These are phyloP conservation scores for Verasper variegatus DNA, from an alignment of 2,113 vertebrate genomes.

Conservation along the genomic window DNA sequence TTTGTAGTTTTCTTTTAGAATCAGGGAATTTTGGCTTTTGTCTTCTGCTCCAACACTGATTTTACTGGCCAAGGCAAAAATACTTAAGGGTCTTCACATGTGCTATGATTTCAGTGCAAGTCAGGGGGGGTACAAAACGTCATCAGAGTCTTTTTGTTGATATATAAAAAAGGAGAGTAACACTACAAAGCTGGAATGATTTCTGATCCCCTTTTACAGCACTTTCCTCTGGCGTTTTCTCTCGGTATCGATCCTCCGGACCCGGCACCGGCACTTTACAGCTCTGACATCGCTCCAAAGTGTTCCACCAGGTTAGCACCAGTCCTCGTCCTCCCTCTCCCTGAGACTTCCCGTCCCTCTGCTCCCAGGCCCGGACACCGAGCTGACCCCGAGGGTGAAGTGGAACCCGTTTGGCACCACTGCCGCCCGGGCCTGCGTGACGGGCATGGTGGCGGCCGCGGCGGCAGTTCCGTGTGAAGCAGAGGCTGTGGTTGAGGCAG, in stretches of 20 bases:
- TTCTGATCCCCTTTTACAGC: constrained; percentile 56
- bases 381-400: constrained; percentile 84
- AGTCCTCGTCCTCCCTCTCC: constrained; percentile 91
- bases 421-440: constrained; percentile 81
- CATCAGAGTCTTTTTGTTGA: constrained; percentile 23
- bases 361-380: constrained; percentile 76
- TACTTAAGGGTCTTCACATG: constrained; percentile 66
- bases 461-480: constrained; percentile 77
- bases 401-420: constrained; percentile 94
- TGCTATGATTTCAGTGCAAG: constrained; percentile 73
- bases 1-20: background rate
- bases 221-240: constrained; percentile 31
- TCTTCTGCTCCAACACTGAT: constrained; percentile 54
- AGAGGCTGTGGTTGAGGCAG: constrained; percentile 76
- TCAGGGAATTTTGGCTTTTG: constrained; percentile 65
- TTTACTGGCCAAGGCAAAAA: constrained; percentile 66
- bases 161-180: constrained; percentile 63
- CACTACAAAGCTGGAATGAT: constrained; percentile 66
- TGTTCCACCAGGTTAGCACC: constrained; percentile 88
- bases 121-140: constrained; percentile 70
- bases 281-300: constrained; percentile 74
- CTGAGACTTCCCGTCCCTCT: constrained; percentile 88
- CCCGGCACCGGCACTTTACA: constrained; percentile 13
- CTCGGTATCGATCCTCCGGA: background rate
- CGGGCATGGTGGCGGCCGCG: constrained; percentile 72